A percentile compares a stretch with the other conserved stretches of the same genome.
These are phyloP conservation scores for Cossypha niveicapilla DNA, from an alignment of 2,797 vertebrate genomes.

Conservation along the genomic window DNA sequence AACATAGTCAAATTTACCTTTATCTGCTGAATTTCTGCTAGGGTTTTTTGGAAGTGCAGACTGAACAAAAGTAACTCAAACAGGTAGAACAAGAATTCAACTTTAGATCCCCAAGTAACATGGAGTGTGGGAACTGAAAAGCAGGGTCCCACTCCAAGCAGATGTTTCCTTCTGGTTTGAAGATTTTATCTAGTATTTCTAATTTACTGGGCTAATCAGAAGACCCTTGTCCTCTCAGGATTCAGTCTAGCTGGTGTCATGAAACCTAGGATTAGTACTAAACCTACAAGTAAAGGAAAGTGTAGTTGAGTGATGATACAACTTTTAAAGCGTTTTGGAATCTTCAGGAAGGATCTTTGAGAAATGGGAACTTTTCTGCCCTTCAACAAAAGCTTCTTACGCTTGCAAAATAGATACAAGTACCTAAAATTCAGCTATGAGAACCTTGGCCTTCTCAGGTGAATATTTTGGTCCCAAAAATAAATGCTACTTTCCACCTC, in stretches of 20 bases:
- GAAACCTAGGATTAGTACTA: background rate
- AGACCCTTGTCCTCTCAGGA: background rate
- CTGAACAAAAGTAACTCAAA: background rate
- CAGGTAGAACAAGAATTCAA: background rate
- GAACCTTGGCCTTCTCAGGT: background rate
- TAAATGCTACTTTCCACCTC: background rate
- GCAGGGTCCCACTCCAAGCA: background rate
- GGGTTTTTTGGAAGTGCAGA: background rate
- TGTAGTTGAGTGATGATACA: background rate
- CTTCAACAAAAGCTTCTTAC: background rate
- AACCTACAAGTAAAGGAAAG: background rate
- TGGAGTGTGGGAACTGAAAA: background rate
- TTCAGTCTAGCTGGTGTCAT: background rate
- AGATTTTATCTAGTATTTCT: background rate
- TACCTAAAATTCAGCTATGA: background rate
- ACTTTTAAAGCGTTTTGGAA: background rate
- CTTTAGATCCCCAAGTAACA: background rate
- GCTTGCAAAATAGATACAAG: background rate
- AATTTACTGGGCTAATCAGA: background rate
- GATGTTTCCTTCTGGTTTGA: background rate
- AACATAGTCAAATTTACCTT: background rate
- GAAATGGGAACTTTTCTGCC: background rate
- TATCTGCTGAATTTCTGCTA: background rate
- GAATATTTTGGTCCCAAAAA: background rate
- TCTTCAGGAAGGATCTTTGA: conserved; percentile 27